These are phyloP conservation scores for Lepidurus arcticus DNA, from an alignment of 1,140 invertebrate genomes.

Conservation along the genomic window DNA sequence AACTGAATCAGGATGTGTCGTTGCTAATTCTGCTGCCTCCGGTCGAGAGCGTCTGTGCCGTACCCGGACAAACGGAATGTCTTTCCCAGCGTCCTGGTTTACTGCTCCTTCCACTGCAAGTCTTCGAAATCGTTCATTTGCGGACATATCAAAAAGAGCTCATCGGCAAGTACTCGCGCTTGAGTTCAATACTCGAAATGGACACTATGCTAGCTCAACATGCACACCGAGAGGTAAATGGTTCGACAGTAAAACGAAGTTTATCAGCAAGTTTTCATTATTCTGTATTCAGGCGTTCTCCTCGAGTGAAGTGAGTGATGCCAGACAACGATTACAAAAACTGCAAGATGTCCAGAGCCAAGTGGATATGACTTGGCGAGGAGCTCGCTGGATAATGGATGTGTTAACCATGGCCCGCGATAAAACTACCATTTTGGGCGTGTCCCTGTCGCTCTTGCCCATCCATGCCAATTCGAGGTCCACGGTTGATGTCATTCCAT, in stretches of 20 bases:
- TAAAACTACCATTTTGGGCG: slow-evolving; percentile 49
- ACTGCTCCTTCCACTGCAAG: slow-evolving; percentile 75
- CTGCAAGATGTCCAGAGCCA: slow-evolving; percentile 74
- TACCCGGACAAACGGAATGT: slow-evolving; percentile 67
- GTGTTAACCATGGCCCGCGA: slow-evolving; percentile 86
- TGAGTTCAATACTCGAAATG: slow-evolving; percentile 86
- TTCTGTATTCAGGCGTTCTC: slow-evolving; percentile 66
- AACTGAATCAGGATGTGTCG: slow-evolving; percentile 78
- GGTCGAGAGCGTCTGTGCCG: slow-evolving; percentile 79
- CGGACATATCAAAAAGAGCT: slow-evolving; percentile 83
- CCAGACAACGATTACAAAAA: slow-evolving; percentile 73
- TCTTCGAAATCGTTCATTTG: slow-evolving; percentile 84
- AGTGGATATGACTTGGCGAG: slow-evolving; percentile 82
- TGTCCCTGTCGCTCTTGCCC: slow-evolving; percentile 39
- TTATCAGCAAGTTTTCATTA: slow-evolving; percentile 14
- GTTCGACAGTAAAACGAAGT: background rate
- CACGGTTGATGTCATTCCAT: slow-evolving; percentile 14
- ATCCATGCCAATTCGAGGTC: background rate
- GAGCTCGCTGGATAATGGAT: slow-evolving; percentile 89
- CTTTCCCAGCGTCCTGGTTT: slow-evolving; percentile 72
- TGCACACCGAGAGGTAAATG: slow-evolving; percentile 67
- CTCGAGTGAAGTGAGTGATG: slow-evolving; percentile 70
- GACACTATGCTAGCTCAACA: slow-evolving; percentile 87
- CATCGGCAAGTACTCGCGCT: slow-evolving; percentile 77
- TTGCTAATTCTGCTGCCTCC: slow-evolving; percentile 85